Evolutionary conservation across 2,113 vertebrate species (phyloP).

Genomic region (Pipa parva): DNA sequence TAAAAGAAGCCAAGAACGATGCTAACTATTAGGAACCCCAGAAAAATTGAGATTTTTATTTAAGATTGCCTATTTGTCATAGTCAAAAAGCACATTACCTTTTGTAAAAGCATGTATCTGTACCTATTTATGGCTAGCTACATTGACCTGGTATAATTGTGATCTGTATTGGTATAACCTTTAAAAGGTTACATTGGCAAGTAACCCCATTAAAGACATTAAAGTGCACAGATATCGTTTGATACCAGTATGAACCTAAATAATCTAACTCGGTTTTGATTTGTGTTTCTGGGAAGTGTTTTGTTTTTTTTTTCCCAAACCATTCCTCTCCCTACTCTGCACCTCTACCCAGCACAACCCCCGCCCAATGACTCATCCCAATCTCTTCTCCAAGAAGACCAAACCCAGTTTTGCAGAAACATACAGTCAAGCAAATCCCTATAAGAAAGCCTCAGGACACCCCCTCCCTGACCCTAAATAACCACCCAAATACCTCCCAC

Average conservation of each 20-base stretch:
- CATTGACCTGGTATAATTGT: no score
- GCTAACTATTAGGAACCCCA: no score
- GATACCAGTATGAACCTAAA: not conserved
- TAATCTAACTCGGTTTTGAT: slow-evolving; percentile 10
- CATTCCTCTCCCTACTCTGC: slow-evolving; percentile 32
- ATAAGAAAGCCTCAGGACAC: slow-evolving; percentile 39
- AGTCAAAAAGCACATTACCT: no score
- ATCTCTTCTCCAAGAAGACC: slow-evolving; percentile 38
- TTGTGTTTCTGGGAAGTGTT: slow-evolving; percentile 12
- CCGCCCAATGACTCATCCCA: slow-evolving; percentile 40
- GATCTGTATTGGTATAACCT: no score
- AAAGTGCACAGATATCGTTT: not conserved
- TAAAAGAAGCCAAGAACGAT: no score
- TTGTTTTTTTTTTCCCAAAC: slow-evolving; percentile 34
- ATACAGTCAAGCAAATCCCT: slow-evolving; percentile 34
- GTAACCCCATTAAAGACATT: not conserved
- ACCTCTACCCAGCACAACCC: slow-evolving; percentile 33
- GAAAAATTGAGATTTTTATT: no score
- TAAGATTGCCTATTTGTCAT: no score
- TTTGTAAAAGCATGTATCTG: no score
- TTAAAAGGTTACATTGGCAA: no score
- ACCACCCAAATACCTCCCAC: slow-evolving; percentile 32
- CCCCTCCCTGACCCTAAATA: slow-evolving; percentile 37
- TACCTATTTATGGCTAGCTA: no score
- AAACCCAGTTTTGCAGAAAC: slow-evolving; percentile 41